These are phyloP conservation scores for Periophthalmus modestus DNA, from an alignment of 2,113 vertebrate genomes.

Conservation along the genomic window DNA sequence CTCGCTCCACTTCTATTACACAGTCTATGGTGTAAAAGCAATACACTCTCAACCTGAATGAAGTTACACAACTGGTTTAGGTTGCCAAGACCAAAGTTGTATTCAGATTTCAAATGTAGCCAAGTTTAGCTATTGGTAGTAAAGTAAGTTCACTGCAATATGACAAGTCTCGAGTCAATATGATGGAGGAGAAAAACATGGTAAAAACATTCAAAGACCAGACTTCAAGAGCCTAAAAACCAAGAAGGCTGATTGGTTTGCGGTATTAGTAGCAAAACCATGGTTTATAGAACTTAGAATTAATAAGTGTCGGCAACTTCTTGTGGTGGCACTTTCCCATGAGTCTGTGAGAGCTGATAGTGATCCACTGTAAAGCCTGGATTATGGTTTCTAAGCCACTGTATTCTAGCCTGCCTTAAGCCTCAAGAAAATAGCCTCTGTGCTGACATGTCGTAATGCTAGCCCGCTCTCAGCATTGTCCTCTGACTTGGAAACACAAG, in stretches of 20 bases:
- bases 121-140: slow-evolving; percentile 45
- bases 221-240: background rate
- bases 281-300: background rate
- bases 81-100: slow-evolving; percentile 5
- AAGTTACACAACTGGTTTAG: background rate
- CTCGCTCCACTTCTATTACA: too few species aligned
- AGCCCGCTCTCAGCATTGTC: slow-evolving; percentile 32
- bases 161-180: background rate
- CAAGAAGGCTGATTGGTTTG: too few species aligned
- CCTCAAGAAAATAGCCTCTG: slow-evolving; percentile 46
- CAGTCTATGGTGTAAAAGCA: background rate
- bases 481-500: background rate
- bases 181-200: background rate
- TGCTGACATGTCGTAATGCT: slow-evolving; percentile 41
- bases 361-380: slow-evolving; percentile 44
- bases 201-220: too few species aligned
- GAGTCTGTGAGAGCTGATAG: slow-evolving; percentile 26
- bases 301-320: background rate
- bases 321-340: slow-evolving; percentile 21
- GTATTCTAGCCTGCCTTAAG: slow-evolving; percentile 46
- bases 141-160: slow-evolving; percentile 24
- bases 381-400: slow-evolving; percentile 54
- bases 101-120: slow-evolving; percentile 47
- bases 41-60: background rate
- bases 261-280: background rate